Base-by-base conservation (phyloP, 2,888 invertebrate species). In the Pimpla rufipes region DNA sequence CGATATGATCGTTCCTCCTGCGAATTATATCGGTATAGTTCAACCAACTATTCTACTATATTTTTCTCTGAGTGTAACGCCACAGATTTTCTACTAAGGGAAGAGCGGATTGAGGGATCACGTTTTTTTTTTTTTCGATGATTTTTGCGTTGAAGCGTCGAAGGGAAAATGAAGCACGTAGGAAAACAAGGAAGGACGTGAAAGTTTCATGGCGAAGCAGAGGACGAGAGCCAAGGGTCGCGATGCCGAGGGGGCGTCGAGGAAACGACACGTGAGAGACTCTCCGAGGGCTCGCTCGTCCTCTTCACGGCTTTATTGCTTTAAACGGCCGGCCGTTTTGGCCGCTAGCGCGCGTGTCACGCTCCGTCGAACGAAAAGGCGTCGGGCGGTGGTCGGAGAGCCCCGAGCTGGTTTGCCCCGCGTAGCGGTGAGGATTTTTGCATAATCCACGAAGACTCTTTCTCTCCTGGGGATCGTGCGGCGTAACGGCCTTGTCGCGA, bases 371-470 rank as follows among this genome's bases (percentile, higher is more conserved):
- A 77, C 64, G 21, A 11, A 50, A n/a, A 62, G 52, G 16, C 42
- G 57, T 77, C 21, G 45, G 50, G 35, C 73, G 42, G 76, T 70
- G 57, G 3, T 29, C 29, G 29, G n/a, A 76, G 13, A 55, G 50
- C 67, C 18, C 21, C 21, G 16, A 50, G 18, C 18, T 73, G 13
- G 37, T 73, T 29, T 29, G 29, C 29, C n/a, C 23, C 47, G 50
- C 23, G 57, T 37, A 73, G 75, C 45, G 79, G 70, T 70, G 68
- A 79, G 47, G 81, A 81, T 82, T 86, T 84, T 86, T 79, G 76
- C 84, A 85, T 85, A 86, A 86, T 86, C 84, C 82, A 82, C 52
- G 79, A 83, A 76, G 66, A 85, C 79, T 79, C 74, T 84, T 83
- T 66, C 74, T 80, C 84, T 78, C 68, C 59, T 68, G 81, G 81